Evolutionary conservation across 1,140 invertebrate species (phyloP).

Genomic region (Himalopsyche phryganea): DNA sequence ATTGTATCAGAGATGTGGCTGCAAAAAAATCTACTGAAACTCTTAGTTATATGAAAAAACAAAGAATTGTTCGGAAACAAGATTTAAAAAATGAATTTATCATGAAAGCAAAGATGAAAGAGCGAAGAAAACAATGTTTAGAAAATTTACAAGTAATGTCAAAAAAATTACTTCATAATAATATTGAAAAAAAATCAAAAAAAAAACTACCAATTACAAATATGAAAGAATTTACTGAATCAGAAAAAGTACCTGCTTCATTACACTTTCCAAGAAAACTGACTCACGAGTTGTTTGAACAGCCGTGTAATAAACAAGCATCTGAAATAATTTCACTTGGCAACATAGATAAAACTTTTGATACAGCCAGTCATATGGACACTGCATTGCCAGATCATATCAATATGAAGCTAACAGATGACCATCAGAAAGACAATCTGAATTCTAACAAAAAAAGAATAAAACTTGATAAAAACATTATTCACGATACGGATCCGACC

Average conservation of each 20-base stretch:
- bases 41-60: too few species aligned
- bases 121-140: conserved; percentile 12
- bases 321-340: background rate
- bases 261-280: background rate
- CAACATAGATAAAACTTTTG: background rate
- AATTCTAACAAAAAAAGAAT: background rate
- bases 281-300: background rate
- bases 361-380: background rate
- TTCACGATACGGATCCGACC: background rate
- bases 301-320: background rate
- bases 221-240: background rate
- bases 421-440: background rate
- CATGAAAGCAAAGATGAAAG: conserved; percentile 2
- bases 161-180: conserved; percentile 11
- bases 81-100: conserved; percentile 11
- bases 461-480: background rate
- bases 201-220: background rate
- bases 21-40: too few species aligned
- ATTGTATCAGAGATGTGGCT: too few species aligned
- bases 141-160: conserved; percentile 13
- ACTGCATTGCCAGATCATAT: too few species aligned
- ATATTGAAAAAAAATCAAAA: conserved; percentile 13
- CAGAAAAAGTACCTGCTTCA: background rate
- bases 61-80: conserved; percentile 1
- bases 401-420: background rate